Percentiles rank a stretch among this genome's conserved stretches.
phyloP scores from a whole-genome alignment of 2,888 invertebrate species.

The Axea sp. region DNA sequence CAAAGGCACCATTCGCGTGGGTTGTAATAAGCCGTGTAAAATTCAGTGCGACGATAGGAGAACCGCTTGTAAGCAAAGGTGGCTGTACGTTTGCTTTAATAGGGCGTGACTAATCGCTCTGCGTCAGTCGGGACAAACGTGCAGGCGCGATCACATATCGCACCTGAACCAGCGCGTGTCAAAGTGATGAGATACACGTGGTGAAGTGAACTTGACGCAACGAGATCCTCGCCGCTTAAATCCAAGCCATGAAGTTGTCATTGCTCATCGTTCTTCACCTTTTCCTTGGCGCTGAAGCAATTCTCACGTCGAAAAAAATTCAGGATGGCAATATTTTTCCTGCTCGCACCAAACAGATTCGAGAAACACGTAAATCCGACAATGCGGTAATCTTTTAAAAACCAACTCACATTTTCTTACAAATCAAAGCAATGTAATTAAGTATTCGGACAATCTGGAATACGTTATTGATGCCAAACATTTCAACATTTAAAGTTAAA shows the following conservation, averaged over 20 bases:
- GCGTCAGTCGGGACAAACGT: conserved; percentile 51
- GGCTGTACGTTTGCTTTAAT: conserved; percentile 31
- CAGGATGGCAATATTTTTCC: conserved; percentile 64
- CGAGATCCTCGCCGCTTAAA: conserved; percentile 4
- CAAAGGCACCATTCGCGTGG: conserved; percentile 7
- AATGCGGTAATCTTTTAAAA: conserved; percentile 58
- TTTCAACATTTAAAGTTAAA: too few species aligned
- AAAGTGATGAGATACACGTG: conserved; percentile 49
- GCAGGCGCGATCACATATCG: conserved; percentile 31
- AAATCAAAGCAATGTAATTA: too few species aligned
- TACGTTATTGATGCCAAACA: too few species aligned
- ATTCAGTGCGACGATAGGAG: conserved; percentile 20
- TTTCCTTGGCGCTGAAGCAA: not conserved
- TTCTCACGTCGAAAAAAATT: conserved; percentile 26
- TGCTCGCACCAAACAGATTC: conserved; percentile 34
- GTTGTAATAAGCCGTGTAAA: conserved; percentile 8
- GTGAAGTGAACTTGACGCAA: conserved; percentile 1
- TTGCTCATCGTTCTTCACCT: conserved; percentile 10
- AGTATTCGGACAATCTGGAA: too few species aligned
- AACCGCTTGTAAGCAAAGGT: conserved; percentile 12
- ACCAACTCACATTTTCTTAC: not conserved
- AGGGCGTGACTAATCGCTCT: conserved; percentile 21
- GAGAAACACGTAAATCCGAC: conserved; percentile 13
- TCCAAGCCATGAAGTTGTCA: conserved; percentile 45
- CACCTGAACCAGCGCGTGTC: conserved; percentile 12